Percentiles rank a stretch among this genome's conserved stretches.
Evolutionary conservation across 2,888 invertebrate genomes (phyloP).

Genomic region (Epistrophella euchroma): DNA sequence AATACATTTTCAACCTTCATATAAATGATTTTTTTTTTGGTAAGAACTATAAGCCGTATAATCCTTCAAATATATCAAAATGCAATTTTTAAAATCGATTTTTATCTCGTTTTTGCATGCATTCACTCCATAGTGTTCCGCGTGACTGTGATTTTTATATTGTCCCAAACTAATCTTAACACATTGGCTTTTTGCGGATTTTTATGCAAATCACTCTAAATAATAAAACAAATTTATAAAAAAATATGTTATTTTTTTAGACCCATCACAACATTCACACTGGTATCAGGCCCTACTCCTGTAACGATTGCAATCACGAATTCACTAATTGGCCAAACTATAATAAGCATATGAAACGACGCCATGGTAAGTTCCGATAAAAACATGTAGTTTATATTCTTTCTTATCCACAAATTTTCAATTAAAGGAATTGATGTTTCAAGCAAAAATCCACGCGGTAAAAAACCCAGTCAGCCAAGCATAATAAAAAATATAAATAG

Average conservation of each 20-base stretch:
- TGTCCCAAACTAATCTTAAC: too few species aligned
- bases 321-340: constrained; percentile 94
- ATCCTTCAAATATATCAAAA: too few species aligned
- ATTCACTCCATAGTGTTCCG: too few species aligned
- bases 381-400: not conserved
- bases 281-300: constrained; percentile 89
- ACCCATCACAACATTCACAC: constrained; percentile 90
- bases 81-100: too few species aligned
- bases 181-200: too few species aligned
- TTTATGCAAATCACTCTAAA: too few species aligned
- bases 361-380: constrained; percentile 85
- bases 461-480: constrained; percentile 42
- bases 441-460: constrained; percentile 68
- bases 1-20: too few species aligned
- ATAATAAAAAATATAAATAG: not conserved
- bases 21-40: too few species aligned
- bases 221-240: not conserved
- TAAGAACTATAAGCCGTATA: too few species aligned
- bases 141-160: too few species aligned
- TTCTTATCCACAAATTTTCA: not conserved
- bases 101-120: too few species aligned
- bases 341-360: constrained; percentile 92
- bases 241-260: constrained; percentile 78
- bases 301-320: constrained; percentile 89
- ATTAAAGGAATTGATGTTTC: constrained; percentile 53